Evolutionary conservation across 2,113 vertebrate species (phyloP).

Genomic region (Panthera leo): DNA sequence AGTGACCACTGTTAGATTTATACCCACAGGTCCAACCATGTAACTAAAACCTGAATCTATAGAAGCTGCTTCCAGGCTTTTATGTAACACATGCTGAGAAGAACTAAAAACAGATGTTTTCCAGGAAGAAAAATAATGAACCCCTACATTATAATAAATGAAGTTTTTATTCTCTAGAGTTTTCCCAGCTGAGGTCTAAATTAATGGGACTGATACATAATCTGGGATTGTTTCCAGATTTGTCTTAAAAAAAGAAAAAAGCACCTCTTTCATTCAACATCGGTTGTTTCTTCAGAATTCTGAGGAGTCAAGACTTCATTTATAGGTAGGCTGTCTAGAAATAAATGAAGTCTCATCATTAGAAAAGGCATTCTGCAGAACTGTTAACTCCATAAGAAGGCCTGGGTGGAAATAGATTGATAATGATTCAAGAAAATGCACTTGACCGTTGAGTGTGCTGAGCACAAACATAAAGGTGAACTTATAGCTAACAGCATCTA

Average conservation of each 20-base stretch:
- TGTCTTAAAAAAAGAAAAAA: not conserved
- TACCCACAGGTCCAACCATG: not conserved
- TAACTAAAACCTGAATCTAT: not conserved
- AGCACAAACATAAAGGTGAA: not conserved
- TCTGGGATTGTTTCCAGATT: slow-evolving; percentile 59
- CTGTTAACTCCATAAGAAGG: not conserved
- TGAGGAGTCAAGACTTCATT: not conserved
- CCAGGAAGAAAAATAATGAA: slow-evolving; percentile 63
- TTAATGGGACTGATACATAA: slow-evolving; percentile 59
- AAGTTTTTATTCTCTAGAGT: slow-evolving; percentile 11
- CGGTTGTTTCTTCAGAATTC: not conserved
- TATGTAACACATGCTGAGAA: slow-evolving; percentile 1
- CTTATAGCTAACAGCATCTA: not conserved
- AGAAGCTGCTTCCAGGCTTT: not conserved
- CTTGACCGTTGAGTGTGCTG: not conserved
- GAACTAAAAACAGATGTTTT: slow-evolving; percentile 65
- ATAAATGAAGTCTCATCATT: not conserved
- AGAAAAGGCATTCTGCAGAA: not conserved
- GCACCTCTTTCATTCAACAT: not conserved
- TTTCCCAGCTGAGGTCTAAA: slow-evolving; percentile 56
- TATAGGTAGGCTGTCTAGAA: not conserved
- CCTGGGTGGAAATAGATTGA: not conserved
- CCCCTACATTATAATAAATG: slow-evolving; percentile 48
- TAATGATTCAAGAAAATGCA: not conserved
- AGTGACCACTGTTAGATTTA: not conserved